Base-by-base conservation (phyloP, 2,797 vertebrate genomes). In the Garrulus glandarius region DNA sequence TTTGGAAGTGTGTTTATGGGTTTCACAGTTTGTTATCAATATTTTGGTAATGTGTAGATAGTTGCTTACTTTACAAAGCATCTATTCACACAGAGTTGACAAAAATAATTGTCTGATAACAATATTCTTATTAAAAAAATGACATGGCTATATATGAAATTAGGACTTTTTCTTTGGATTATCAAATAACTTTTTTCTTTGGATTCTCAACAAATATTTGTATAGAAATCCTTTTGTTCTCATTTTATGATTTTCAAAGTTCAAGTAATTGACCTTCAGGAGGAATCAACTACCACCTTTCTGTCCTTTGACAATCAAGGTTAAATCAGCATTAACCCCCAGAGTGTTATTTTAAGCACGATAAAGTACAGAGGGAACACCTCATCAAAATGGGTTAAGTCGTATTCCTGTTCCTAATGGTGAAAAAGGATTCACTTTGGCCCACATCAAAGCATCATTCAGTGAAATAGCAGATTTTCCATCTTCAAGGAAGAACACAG, bases 401-500 rank as follows among this genome's bases (percentile, higher is more conserved):
- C 99, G 98, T 86, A 99, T 97, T 94, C 99, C 99, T 30, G 99
- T 99, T 85, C 99, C 99, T 92, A 99, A 97, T 4, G 99, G 99
- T 70, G 99, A 99, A 96, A 99, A 99, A 10, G 99, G 99, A 95
- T 99, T 99, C 84, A 99, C 99, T 95, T 99, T 99, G 49, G 99
- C 99, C 99, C 99, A 99, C 99, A 99, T 99, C 86, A 99, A 96
- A 69, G 99, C 99, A 67, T 99, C 99, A 17, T 99, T 99, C 72
- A 99, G 97, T 19, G 99, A 99, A 97, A 99, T 97, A 8, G 98
- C 97, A 7, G 99, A 99, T 97, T 99, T 99, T 50, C 99, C 98
- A 27, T 99, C 99, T 97, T 99, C 99, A 64, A 99, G 98, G 90
- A 99, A 98, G 97, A 98, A 99, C 63, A 99, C 99, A 5, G 99